Evolutionary conservation across 2,888 invertebrate genomes (phyloP).

Genomic region (Sturmia bella): DNA sequence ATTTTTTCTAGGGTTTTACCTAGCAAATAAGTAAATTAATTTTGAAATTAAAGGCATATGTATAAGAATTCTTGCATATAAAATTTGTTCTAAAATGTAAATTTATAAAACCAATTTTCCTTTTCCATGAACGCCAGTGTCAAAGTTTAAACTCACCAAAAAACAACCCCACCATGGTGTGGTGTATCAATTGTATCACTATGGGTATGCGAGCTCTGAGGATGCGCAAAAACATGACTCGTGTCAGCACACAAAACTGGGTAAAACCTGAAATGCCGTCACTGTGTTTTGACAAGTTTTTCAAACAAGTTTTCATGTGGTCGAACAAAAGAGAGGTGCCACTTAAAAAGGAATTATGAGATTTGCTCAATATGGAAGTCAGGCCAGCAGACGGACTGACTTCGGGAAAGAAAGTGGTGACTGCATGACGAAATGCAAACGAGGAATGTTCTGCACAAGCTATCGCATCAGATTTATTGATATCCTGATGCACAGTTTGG

Average conservation of each 20-base stretch:
- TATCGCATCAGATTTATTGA: neutral
- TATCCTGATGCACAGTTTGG: slow-evolving; percentile 22
- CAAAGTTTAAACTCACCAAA: slow-evolving; percentile 75
- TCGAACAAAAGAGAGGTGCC: slow-evolving; percentile 79
- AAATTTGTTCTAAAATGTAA: too few species aligned
- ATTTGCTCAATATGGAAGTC: slow-evolving; percentile 71
- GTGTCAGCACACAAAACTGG: slow-evolving; percentile 85
- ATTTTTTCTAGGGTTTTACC: too few species aligned
- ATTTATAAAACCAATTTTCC: too few species aligned
- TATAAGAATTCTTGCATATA: too few species aligned
- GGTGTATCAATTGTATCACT: slow-evolving; percentile 85
- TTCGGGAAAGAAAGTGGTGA: slow-evolving; percentile 79
- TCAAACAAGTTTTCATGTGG: slow-evolving; percentile 83
- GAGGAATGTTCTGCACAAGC: neutral
- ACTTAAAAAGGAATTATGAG: slow-evolving; percentile 74
- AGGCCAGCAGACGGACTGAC: slow-evolving; percentile 71
- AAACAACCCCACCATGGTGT: slow-evolving; percentile 84
- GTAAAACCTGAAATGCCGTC: slow-evolving; percentile 84
- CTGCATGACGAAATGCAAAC: slow-evolving; percentile 80
- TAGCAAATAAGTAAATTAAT: too few species aligned
- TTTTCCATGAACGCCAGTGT: too few species aligned
- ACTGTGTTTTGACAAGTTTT: slow-evolving; percentile 77
- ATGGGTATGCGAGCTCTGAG: slow-evolving; percentile 84
- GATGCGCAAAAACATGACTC: slow-evolving; percentile 85
- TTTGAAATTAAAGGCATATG: too few species aligned